These are phyloP conservation scores for Acronicta alni DNA, from an alignment of 2,888 invertebrate genomes.

Conservation along the genomic window DNA sequence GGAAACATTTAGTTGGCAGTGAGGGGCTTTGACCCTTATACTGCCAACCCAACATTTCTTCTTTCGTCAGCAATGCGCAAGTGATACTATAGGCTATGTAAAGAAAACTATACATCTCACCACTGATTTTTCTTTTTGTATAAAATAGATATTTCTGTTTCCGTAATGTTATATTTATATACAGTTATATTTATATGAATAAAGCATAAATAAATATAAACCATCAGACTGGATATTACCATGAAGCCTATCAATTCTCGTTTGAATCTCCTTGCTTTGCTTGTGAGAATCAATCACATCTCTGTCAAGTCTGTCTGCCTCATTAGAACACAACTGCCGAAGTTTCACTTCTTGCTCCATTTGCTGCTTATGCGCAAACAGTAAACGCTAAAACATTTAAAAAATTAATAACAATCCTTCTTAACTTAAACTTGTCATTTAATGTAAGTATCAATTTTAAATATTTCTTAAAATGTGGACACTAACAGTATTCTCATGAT, in stretches of 20 bases:
- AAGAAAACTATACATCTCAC: too few species aligned
- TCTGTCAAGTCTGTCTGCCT: slow-evolving; percentile 81
- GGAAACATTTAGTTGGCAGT: too few species aligned
- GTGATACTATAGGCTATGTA: too few species aligned
- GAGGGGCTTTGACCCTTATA: too few species aligned
- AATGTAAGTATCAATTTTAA: too few species aligned
- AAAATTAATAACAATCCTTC: not conserved
- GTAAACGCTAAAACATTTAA: slow-evolving; percentile 86
- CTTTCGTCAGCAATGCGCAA: too few species aligned
- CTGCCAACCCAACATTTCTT: too few species aligned
- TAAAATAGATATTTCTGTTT: too few species aligned
- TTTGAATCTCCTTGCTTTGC: slow-evolving; percentile 79
- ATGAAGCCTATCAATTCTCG: slow-evolving; percentile 80
- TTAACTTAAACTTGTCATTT: not conserved
- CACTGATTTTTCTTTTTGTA: too few species aligned
- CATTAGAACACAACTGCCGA: slow-evolving; percentile 83
- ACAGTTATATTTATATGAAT: too few species aligned
- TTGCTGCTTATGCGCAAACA: slow-evolving; percentile 92
- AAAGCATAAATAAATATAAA: too few species aligned
- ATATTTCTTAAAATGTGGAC: not conserved
- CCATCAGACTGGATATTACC: slow-evolving; percentile 50
- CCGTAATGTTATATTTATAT: too few species aligned
- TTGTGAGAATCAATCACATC: slow-evolving; percentile 83
- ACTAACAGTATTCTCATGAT: slow-evolving; percentile 85
- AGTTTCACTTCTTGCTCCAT: slow-evolving; percentile 91